Evolutionary conservation across 2,888 invertebrate species (phyloP), one percentile per base, ranked within the genome.

Genomic region (Mythimna lalbum): DNA sequence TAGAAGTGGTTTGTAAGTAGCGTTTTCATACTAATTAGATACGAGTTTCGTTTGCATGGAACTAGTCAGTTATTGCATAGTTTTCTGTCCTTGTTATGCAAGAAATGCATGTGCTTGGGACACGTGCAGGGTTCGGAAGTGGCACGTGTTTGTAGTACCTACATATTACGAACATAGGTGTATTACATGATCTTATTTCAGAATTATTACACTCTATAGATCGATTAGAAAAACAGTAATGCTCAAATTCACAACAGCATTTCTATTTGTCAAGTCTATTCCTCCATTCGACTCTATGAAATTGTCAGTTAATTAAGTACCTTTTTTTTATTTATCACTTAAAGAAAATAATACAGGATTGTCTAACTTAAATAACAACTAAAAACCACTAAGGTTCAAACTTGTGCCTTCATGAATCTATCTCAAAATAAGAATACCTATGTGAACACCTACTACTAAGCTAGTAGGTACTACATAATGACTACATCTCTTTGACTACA

Each of bases 1-100:
- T 76, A 71, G 56, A 70, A 81, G 76, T 62, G 36, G 81, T 76
- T 75, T 64, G 57, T 75, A 63, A 62, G 63, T 73, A 73, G 68
- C 57, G 27, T 76, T 78, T 76, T 80, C 59, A 36, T 64, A 49
- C 33, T 65, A 73, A 78, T 73, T 78, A 55, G 33, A 9, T 43
- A 78, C 59, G 23, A 55, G 64, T 64, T 63, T 17, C 23, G 33
- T 23, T 63, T 36, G 53, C 33, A 36, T 10, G 4, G 5, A 70
- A 50, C 78, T 50, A 47, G 56, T 57, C 17, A 10, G 17, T n/a
- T 62, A 62, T 66, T 79, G 47, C 53, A 78, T 50, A 27, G 53
- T 79, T 31, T 50, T 66, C 21, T 57, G n/a, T 47, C 4, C 4
- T 2, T 64, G 39, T 61, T 64, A 52, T 56, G 60, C 43, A 78